Conservation (phyloP, 2,888 invertebrate genomes). For the Folsomia candida region DNA sequence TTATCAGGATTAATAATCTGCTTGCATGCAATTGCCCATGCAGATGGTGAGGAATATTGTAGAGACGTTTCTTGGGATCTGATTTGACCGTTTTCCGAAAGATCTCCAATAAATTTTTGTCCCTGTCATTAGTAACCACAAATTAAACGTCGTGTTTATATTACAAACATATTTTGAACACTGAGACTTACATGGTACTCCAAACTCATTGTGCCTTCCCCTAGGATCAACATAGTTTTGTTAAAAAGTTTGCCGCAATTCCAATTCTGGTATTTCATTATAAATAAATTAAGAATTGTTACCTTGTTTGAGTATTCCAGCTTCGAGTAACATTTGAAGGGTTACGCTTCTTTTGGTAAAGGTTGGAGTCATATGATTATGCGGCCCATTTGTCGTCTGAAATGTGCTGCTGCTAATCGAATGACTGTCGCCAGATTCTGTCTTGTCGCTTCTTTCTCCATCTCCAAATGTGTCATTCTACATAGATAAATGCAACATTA, state of each 20-base stretch:
- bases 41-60: constrained; percentile 82
- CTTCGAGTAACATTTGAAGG: constrained; percentile 78
- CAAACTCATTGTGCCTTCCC: constrained; percentile 79
- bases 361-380: constrained; percentile 59
- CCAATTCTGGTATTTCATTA: too few species aligned
- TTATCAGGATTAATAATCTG: constrained; percentile 86
- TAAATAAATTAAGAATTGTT: too few species aligned
- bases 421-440: constrained; percentile 39
- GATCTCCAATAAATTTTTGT: constrained; percentile 82
- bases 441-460: constrained; percentile 38
- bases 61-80: constrained; percentile 83
- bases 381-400: constrained; percentile 42
- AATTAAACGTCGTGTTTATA: background rate
- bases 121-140: constrained; percentile 61
- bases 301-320: constrained; percentile 64
- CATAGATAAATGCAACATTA: constrained; percentile 2
- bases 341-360: constrained; percentile 64
- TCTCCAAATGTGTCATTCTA: constrained; percentile 42
- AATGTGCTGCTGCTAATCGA: constrained; percentile 30
- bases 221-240: too few species aligned
- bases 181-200: constrained; percentile 73
- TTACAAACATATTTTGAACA: background rate
- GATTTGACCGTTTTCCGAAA: constrained; percentile 81
- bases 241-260: constrained; percentile 69
- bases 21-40: constrained; percentile 91